Percentiles rank a stretch among this genome's conserved stretches.
phyloP scores from a whole-genome alignment of 2,797 vertebrate species.

The Phyllotis vaccarum region DNA sequence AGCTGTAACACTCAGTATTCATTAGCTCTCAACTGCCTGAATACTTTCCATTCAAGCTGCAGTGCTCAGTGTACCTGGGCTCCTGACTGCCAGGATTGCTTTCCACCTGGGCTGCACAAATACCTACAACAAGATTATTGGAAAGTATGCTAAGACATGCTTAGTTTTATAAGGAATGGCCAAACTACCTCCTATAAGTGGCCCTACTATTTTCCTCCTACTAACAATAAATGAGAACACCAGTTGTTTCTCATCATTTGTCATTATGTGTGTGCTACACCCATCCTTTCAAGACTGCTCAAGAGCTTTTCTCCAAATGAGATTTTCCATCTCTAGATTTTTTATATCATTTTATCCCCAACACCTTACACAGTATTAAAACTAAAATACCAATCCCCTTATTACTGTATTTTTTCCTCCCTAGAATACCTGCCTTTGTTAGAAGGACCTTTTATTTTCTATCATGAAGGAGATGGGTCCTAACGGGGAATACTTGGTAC shows the following conservation, averaged over 20 bases:
- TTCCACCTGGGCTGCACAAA: too few species aligned
- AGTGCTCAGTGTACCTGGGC: too few species aligned
- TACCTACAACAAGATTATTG: too few species aligned
- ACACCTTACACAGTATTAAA: neutral
- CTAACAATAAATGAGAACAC: neutral
- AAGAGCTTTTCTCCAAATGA: neutral
- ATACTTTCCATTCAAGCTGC: too few species aligned
- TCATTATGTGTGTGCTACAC: neutral
- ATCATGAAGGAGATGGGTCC: neutral
- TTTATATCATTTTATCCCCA: constrained; percentile 12
- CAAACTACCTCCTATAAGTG: neutral
- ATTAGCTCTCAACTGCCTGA: too few species aligned
- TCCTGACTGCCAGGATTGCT: too few species aligned
- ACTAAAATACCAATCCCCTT: neutral
- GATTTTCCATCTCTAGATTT: neutral
- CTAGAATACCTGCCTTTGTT: constrained; percentile 10
- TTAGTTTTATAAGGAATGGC: neutral
- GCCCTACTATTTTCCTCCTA: neutral
- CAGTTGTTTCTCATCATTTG: neutral
- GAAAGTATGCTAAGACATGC: neutral
- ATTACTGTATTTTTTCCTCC: neutral
- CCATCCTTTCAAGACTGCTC: constrained; percentile 22
- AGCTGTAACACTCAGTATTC: too few species aligned
- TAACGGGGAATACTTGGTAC: neutral
- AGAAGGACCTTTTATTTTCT: constrained; percentile 43